Conservation (phyloP, 2,797 vertebrate genomes). For the Brachyrhaphis roseni region DNA sequence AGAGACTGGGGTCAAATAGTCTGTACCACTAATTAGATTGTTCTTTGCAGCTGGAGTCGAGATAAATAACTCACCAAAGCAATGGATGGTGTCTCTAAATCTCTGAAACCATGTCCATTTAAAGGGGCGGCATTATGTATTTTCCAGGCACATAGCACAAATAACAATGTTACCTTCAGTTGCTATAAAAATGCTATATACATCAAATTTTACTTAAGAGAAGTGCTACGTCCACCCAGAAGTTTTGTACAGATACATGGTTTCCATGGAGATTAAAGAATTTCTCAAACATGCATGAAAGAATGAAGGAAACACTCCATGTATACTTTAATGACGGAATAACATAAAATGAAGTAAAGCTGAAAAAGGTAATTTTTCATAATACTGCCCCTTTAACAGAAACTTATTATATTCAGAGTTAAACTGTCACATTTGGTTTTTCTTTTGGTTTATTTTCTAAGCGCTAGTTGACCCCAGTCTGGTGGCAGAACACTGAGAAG, state of each 20-base stretch:
- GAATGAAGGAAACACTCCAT: too few relatives aligned
- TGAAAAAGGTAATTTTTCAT: too few relatives aligned
- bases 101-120: neutral
- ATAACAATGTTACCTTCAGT: too few relatives aligned
- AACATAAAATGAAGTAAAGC: too few relatives aligned
- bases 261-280: too few relatives aligned
- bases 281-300: too few relatives aligned
- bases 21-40: neutral
- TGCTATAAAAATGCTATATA: neutral
- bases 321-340: too few relatives aligned
- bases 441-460: neutral
- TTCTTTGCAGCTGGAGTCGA: neutral
- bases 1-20: conserved; percentile 57
- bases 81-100: neutral
- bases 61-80: neutral
- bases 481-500: conserved; percentile 46
- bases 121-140: too few relatives aligned
- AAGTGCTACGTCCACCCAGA: too few relatives aligned
- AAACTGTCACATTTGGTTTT: neutral
- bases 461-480: conserved; percentile 56
- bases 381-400: neutral
- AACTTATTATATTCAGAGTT: neutral
- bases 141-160: too few relatives aligned
- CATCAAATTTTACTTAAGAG: too few relatives aligned
- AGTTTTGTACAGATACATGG: too few relatives aligned